phyloP scores from a whole-genome alignment of 2,113 vertebrate genomes.

The Glaucomys volans region DNA sequence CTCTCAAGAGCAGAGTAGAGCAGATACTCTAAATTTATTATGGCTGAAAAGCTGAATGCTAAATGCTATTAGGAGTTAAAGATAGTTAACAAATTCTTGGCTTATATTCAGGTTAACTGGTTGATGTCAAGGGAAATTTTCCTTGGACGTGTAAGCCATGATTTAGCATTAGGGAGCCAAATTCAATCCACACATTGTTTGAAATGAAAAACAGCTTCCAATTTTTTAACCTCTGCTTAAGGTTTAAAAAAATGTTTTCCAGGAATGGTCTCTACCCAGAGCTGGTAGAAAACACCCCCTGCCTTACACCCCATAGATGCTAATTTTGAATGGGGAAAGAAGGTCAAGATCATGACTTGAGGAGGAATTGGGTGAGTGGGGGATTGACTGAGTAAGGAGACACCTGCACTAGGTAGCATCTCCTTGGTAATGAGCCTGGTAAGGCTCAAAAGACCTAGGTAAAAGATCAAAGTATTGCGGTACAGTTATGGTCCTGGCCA shows the following conservation, averaged over 20 bases:
- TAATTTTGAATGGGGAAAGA: background rate
- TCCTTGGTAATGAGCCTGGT: too few species aligned
- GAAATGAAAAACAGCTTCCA: constrained; percentile 23
- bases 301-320: background rate
- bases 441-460: background rate
- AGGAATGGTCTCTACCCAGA: background rate
- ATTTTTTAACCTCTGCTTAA: constrained; percentile 19
- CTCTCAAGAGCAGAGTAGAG: background rate
- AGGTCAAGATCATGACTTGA: background rate
- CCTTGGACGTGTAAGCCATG: background rate
- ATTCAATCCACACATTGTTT: constrained; percentile 31
- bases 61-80: background rate
- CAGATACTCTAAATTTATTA: background rate
- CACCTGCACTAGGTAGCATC: background rate
- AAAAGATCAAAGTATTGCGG: background rate
- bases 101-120: constrained; percentile 27
- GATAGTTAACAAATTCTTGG: background rate
- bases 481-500: background rate
- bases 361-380: background rate
- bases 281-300: background rate
- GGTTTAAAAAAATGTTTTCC: background rate
- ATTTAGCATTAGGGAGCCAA: background rate
- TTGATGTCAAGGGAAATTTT: constrained; percentile 42
- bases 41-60: background rate
- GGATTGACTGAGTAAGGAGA: background rate